Evolutionary conservation across 2,888 invertebrate species (phyloP), one percentile per base, ranked within the genome.

Genomic region (Andrena fulva): DNA sequence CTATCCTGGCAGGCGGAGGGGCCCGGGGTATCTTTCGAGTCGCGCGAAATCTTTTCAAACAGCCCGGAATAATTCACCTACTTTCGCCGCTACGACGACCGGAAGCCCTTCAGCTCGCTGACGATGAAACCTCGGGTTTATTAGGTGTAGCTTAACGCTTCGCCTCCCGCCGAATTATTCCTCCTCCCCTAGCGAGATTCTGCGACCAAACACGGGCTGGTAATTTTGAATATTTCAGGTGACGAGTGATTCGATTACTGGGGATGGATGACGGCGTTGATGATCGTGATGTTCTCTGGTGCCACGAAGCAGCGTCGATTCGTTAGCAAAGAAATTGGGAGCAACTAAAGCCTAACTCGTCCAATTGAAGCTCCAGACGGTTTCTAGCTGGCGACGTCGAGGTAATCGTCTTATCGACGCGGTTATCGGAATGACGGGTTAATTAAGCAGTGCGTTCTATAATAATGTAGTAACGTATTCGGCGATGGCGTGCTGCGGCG

Each of bases 381-480:
- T 79, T 81, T 85, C 85, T 81, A 87, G 87, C 83, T 84, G 79
- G 71, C 33, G 33, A 64, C 54, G 64, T 16, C 64, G 60, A 75
- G 87, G 80, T 78, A 72, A 73, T 77, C 62, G 59, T 54, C 77
- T 85, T 87, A 87, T 87, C 87, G 77, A 66, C 42, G 76, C 59
- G 76, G 71, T 81, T 87, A 87, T 87, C 84, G 80, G 80, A 76
- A 80, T 73, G 80, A 71, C 77, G 77, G 85, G 85, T 87, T 87
- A 87, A 87, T 87, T 87, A 77, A 71, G 67, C 24, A 42, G 50
- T 42, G 42, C 29, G 20, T 59, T 24, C 60, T n/a, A 56, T 60
- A 10, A 52, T 64, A 70, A 86, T 76, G 64, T 7, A 7, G 33
- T 62, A 70, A 82, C 76, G 68, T 63, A 56, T 70, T 80, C 62